Evolutionary conservation across 2,797 vertebrate species (phyloP), one percentile per base, ranked within the genome.

Genomic region (Lacerta agilis): DNA sequence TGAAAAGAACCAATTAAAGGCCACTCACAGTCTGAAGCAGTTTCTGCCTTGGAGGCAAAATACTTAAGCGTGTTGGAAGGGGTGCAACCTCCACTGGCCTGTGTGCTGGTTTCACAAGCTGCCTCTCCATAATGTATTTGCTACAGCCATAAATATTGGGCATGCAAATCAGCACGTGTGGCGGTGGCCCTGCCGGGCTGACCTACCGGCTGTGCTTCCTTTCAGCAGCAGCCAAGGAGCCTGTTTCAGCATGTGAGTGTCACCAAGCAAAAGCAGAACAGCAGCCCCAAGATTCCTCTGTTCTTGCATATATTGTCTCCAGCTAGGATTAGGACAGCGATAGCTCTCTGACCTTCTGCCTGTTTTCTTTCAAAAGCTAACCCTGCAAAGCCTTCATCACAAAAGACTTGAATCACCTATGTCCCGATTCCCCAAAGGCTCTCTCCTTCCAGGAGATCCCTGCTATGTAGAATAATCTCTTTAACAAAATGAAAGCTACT

Each of bases 41-140:
- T 96, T 96, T 95, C 94, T 95, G 94, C 95, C 94, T 94, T 86
- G 89, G 94, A 91, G 91, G 82, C 61, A 75, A 33, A 80, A 36
- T 83, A 91, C 91, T 93, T 92, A 90, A 87, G 88, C 83, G 78
- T 92, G 89, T 93, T 94, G 86, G 9, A 36, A 89, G 89, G 93
- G 92, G 91, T 91, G 93, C 93, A 94, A 86, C 90, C 33, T 89
- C 29, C 80, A 86, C 78, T 49, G 41, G 88, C 86, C 94, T 94
- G 89, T 93, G 93, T 88, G 85, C 92, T 91, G 93, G 91, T 95
- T 95, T 94, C 94, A 94, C 86, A 95, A 95, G 88, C 1, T 0
- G 73, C 82, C 88, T 92, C 85, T 92, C 91, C 1, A 0, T 88
- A 79, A 93, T 90, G 43, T 90, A 91, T 78, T 93, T 94, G 92